These are phyloP conservation scores for Lasioglossum morio DNA, from an alignment of 2,888 invertebrate genomes.

Conservation along the genomic window DNA sequence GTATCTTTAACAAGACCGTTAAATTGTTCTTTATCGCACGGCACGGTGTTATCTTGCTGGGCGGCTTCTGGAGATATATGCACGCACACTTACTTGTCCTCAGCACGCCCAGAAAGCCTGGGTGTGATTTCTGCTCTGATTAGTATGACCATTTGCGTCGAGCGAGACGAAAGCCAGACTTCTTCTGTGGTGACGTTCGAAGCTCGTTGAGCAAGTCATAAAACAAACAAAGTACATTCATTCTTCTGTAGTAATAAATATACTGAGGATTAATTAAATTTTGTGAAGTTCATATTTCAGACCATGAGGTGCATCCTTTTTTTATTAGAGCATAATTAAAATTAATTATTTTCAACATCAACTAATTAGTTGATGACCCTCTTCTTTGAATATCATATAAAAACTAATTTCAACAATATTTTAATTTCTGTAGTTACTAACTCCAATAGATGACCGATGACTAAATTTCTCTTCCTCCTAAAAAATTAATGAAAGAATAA, in stretches of 20 bases:
- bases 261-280: not conserved
- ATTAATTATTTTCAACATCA: too few relatives aligned
- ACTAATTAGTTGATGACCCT: not conserved
- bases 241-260: not conserved
- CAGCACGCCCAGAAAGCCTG: slow-evolving; percentile 52
- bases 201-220: slow-evolving; percentile 25
- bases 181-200: slow-evolving; percentile 42
- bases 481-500: not conserved
- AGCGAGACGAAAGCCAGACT: slow-evolving; percentile 53
- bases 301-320: not conserved
- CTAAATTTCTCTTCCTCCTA: not conserved
- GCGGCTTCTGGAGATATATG: slow-evolving; percentile 77
- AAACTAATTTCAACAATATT: not conserved
- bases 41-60: slow-evolving; percentile 69
- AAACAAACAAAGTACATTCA: slow-evolving; percentile 36
- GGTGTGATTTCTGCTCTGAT: slow-evolving; percentile 53
- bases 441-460: too few relatives aligned
- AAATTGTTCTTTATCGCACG: slow-evolving; percentile 76
- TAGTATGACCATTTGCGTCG: slow-evolving; percentile 56
- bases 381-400: not conserved
- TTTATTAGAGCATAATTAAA: too few relatives aligned
- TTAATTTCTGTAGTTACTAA: not conserved
- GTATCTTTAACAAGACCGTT: slow-evolving; percentile 80
- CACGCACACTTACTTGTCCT: slow-evolving; percentile 57
- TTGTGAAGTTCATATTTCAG: not conserved